Evolutionary conservation across 2,797 vertebrate species (phyloP), one percentile per base, ranked within the genome.

Genomic region (Myripristis murdjan): DNA sequence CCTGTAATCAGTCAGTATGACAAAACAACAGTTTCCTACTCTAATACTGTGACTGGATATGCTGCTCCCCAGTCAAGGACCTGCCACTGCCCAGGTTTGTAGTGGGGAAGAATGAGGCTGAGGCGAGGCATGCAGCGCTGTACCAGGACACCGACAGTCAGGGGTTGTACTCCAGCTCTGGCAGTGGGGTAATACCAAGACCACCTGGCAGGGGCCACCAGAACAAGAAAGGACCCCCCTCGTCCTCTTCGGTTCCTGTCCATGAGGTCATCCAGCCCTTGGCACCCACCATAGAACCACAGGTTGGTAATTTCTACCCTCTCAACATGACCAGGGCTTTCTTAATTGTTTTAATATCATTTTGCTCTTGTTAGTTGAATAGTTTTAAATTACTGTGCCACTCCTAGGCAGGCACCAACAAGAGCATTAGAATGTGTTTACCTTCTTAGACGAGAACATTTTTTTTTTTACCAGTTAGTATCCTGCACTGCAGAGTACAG

Each of bases 41-140:
- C 8, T 80, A 39, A 68, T 66, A 8, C 60, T 24, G 5, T 18
- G 15, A 53, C 37, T 22, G 54, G 37, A 11, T 83, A 51, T 56
- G 64, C 64, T 41, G 77, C 48, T 79, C 48, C 12, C 20, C 94
- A 99, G 98, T 98, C 76, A 98, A 99, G 87, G 98, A 99, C 88
- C 94, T 99, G 85, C 97, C 97, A 51, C 92, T 98, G 89, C 97
- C 97, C 78, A 93, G 96, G 90, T 99, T 99, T 58, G 94, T 96
- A 72, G 95, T 97, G 78, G 96, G 96, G 76, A 98, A 98, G 92
- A 99, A 98, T 16, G 97, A 98, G 70, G 97, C 97, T 26, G 97
- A 99, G 84, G 94, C 95, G 48, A 94, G 97, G 80, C 96, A 96
- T 20, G 81, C 95, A 1, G 89, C 96, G 11, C 92, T 96, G 60